A percentile compares a stretch with the other conserved stretches of the same genome.
phyloP scores from a whole-genome alignment of 1,140 invertebrate genomes.

The Oscheius sp. region DNA sequence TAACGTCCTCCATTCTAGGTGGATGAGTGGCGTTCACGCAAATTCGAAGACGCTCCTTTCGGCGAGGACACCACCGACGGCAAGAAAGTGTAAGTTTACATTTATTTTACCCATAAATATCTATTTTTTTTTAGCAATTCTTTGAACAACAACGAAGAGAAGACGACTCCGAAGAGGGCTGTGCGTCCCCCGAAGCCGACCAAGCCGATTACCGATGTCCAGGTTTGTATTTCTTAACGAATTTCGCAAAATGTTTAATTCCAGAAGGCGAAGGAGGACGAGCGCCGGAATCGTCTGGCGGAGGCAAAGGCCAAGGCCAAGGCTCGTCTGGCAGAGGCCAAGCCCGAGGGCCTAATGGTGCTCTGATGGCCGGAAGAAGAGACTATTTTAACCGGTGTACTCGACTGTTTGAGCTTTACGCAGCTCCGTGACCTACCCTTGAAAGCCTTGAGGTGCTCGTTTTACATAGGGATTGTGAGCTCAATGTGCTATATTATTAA shows the following conservation, averaged over 20 bases:
- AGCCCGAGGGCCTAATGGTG: not conserved
- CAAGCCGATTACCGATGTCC: not conserved
- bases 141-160: not conserved
- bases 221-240: no score
- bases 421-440: no score
- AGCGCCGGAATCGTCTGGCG: not conserved
- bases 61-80: not conserved
- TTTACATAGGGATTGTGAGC: no score
- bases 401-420: no score
- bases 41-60: not conserved
- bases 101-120: not conserved
- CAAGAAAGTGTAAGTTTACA: not conserved
- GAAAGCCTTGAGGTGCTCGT: no score
- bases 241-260: no score
- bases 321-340: not conserved
- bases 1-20: slow-evolving; percentile 21
- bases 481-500: no score
- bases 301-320: not conserved
- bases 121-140: not conserved
- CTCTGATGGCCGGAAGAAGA: no score
- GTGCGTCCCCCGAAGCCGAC: not conserved
- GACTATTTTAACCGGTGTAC: no score
- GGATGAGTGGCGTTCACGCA: slow-evolving; percentile 13
- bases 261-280: not conserved
- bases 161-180: not conserved